phyloP scores from a whole-genome alignment of 2,113 vertebrate genomes.

The Diphyllodes magnificus region DNA sequence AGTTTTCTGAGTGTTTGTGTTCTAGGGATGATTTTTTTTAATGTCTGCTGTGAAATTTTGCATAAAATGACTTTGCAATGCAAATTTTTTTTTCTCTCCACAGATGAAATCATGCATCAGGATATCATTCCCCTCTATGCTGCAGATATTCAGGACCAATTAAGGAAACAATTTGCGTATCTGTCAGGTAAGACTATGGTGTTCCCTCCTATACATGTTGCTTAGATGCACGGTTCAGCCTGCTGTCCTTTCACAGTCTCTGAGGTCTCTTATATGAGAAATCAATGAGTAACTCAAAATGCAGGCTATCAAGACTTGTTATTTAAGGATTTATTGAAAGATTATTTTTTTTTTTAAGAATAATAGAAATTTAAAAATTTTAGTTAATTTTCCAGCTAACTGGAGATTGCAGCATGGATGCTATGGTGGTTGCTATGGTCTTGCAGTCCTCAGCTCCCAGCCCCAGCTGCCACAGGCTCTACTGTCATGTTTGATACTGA shows the following conservation, averaged over 20 bases:
- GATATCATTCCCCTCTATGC: slow-evolving; percentile 86
- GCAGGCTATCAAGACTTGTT: not conserved
- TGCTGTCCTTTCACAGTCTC: not conserved
- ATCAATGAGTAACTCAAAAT: not conserved
- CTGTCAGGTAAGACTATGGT: slow-evolving; percentile 80
- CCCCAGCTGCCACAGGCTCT: not conserved
- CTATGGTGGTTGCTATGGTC: not conserved
- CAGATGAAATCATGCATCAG: slow-evolving; percentile 96
- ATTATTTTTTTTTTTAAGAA: not conserved
- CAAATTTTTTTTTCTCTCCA: not conserved
- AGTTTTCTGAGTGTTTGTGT: not conserved
- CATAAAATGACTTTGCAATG: not conserved
- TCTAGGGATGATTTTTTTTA: not conserved
- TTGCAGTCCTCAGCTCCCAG: not conserved
- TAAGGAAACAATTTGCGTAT: slow-evolving; percentile 92
- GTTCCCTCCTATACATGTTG: not conserved
- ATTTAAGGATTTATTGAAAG: not conserved
- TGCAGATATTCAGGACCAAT: slow-evolving; percentile 88
- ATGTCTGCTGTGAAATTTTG: not conserved
- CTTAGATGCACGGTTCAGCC: not conserved
- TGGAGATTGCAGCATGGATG: not conserved
- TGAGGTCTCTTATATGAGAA: not conserved
- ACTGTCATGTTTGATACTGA: not conserved
- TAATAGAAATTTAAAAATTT: not conserved
- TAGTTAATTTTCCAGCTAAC: not conserved